phyloP scores from a whole-genome alignment of 2,888 invertebrate species.

The Cerceris rybyensis region DNA sequence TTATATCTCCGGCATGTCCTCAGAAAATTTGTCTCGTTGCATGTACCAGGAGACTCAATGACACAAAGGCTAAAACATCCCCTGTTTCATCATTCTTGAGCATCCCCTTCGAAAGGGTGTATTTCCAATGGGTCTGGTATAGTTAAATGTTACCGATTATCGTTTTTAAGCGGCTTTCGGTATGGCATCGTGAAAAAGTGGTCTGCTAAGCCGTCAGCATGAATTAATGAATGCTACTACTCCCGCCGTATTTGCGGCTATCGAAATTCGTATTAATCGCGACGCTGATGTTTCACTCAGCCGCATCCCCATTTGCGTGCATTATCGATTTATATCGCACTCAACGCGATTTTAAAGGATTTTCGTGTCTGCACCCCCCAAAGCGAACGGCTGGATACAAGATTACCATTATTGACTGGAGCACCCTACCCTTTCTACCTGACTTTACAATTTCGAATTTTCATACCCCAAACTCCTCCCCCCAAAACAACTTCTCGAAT shows the following conservation, averaged over 20 bases:
- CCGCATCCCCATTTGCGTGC: constrained; percentile 40
- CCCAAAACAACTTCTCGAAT: constrained; percentile 19
- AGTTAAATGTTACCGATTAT: constrained; percentile 7
- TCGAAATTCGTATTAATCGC: constrained; percentile 50
- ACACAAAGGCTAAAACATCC: too few relatives aligned
- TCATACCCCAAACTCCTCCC: constrained; percentile 45
- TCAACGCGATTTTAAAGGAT: constrained; percentile 54
- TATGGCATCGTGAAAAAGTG: constrained; percentile 8
- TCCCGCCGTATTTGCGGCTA: constrained; percentile 34
- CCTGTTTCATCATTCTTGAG: too few relatives aligned
- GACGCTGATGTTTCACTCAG: constrained; percentile 45
- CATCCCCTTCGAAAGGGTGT: background rate
- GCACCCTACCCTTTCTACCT: constrained; percentile 33
- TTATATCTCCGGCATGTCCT: too few relatives aligned
- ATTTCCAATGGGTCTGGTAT: background rate
- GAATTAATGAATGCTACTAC: constrained; percentile 38
- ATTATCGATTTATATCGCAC: constrained; percentile 43
- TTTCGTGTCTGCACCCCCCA: constrained; percentile 38
- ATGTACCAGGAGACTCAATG: too few relatives aligned
- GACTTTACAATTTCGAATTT: constrained; percentile 56
- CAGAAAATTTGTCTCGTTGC: too few relatives aligned
- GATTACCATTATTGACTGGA: constrained; percentile 62
- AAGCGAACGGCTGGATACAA: constrained; percentile 23
- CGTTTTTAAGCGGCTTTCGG: constrained; percentile 22
- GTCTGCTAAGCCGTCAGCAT: constrained; percentile 25